Evolutionary conservation across 2,888 invertebrate genomes (phyloP).

Genomic region (Cremastinae sp.): DNA sequence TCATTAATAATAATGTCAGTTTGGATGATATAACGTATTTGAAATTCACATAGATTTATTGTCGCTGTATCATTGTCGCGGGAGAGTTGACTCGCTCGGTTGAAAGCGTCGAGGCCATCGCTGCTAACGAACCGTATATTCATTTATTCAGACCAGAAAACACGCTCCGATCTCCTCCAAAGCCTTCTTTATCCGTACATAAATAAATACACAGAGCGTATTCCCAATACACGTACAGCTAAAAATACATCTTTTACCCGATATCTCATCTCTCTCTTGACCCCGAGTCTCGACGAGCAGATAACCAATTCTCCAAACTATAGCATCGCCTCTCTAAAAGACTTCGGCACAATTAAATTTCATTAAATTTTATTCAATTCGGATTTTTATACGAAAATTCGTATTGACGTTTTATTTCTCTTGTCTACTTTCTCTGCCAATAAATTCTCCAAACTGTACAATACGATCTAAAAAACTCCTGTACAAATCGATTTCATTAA

Average conservation of each 20-base stretch:
- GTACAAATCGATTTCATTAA: no score
- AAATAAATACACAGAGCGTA: constrained; percentile 8
- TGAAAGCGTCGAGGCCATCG: constrained; percentile 42
- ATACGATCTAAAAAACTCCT: no score
- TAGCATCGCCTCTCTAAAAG: not conserved
- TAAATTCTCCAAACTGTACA: no score
- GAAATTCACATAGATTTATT: constrained; percentile 36
- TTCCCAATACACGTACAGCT: constrained; percentile 3
- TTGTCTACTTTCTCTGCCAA: no score
- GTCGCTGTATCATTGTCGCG: constrained; percentile 26
- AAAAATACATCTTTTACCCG: constrained; percentile 48
- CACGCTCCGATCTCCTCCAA: constrained; percentile 15
- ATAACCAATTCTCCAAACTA: constrained; percentile 9
- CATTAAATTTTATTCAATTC: no score
- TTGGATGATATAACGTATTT: constrained; percentile 19
- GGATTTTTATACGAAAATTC: no score
- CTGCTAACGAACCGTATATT: constrained; percentile 57
- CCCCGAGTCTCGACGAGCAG: constrained; percentile 26
- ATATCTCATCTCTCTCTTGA: constrained; percentile 36
- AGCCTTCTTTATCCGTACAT: constrained; percentile 14
- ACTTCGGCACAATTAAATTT: not conserved
- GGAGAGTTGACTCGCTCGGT: constrained; percentile 17
- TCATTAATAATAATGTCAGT: constrained; percentile 4
- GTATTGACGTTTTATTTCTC: no score
- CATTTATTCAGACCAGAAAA: constrained; percentile 49